Base-by-base conservation (phyloP, 2,888 invertebrate genomes). In the Malacosoma neustria region DNA sequence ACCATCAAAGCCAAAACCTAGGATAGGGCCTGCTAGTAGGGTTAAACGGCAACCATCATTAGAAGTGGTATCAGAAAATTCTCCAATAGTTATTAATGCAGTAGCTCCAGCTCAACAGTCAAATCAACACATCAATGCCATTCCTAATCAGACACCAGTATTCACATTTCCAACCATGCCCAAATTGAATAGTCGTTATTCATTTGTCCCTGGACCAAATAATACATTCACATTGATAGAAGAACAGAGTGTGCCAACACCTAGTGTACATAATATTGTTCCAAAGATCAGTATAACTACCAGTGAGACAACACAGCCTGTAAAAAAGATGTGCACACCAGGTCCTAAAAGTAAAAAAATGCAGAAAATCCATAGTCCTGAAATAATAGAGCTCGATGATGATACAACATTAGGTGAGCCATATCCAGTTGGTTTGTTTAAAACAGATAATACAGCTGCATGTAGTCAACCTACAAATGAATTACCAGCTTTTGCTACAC, bases 361-460 rank as follows among this genome's bases (percentile, higher is more conserved):
- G 35, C 37, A 7, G 42, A 41, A 33, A 12, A 5, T 9, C 1
- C 42, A 41, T 29, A 42, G 15, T 39, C 38, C 49, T 4, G 61
- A 61, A 39, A 38, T 63, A 1, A 59, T 62, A 36, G 49, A 64
- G 41, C 35, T 60, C 33, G 70, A 64, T 9, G 49, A 54, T 3
- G 34, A 39, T 1, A 33, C 32, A 36, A 33, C 42, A 32, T 30
- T 33, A 14, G 33, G 43, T 30, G 14, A 68, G 35, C 85, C 84
- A 11, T 85, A 85, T 45, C 84, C 84, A 13, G 84, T 85, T 2
- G 81, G 84, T 3, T 52, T 85, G 30, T 80, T 85, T 41, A 72
- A 75, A 54, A 73, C 76, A 3, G 46, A 65, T 41, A 50, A 63
- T 36, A 51, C 64, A 1, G 50, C 46, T 33, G 40, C 51, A 1